Evolutionary conservation across 2,797 vertebrate genomes (phyloP), one percentile per base, ranked within the genome.

Genomic region (Crocidura indochinensis): DNA sequence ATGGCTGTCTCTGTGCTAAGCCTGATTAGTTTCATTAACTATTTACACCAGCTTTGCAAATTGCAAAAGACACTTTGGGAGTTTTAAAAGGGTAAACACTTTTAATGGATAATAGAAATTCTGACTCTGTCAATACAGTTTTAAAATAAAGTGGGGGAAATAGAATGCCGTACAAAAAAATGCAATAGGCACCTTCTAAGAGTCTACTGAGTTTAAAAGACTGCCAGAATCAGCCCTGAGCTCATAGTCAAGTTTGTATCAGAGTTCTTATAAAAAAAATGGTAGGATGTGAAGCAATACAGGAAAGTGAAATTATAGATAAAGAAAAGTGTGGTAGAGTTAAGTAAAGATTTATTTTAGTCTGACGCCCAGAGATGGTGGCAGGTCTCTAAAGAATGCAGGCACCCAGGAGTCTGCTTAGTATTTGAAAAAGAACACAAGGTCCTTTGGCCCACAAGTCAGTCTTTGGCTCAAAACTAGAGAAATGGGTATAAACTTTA

Each of bases 21-120:
- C 84, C 86, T 91, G 71, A 78, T 79, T 65, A 88, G 77, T 84
- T 91, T 89, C 94, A 94, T 94, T 96, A 95, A 93, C 26, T 91
- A 88, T 93, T 93, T 60, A 91, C 84, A 82, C 15, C 82, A 71
- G 60, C 29, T 89, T 38, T 81, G 90, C 89, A 94, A 95, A 90
- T 91, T 95, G 88, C 82, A 44, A 88, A 84, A 24, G 62, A 90
- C 19, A n/a, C 56, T 93, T 80, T 5, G 31, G 94, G 67, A 96
- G 88, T 95, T 95, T 76, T 96, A 68, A 92, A 82, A 78, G 68
- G 17, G 2, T 14, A 71, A 72, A 27, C 82, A 27, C 27, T 97
- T 94, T 82, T 92, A 96, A 76, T 82, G 88, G 51, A 31, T 82
- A 88, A 75, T 90, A 75, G 90, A 94, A 93, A 81, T 56, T 84